phyloP scores from a whole-genome alignment of 2,797 vertebrate species.

The Hipposideros larvatus region DNA sequence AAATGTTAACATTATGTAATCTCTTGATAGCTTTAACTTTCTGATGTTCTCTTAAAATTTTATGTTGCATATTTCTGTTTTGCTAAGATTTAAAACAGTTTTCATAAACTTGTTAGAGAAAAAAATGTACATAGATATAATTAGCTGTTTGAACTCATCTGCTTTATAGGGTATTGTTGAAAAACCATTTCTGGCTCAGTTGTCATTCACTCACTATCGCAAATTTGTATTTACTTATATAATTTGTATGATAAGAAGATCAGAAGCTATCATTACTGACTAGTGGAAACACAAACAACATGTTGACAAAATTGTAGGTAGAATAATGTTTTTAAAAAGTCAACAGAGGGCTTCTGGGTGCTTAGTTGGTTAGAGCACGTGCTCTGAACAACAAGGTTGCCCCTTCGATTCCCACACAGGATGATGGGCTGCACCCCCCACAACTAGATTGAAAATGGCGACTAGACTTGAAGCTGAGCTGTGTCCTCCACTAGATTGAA shows the following conservation, averaged over 20 bases:
- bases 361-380: no score
- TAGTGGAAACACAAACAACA: not conserved
- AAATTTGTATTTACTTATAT: not conserved
- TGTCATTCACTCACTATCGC: not conserved
- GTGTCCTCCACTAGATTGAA: no score
- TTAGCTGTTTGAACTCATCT: not conserved
- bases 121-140: not conserved
- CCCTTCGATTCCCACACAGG: no score
- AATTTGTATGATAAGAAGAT: not conserved
- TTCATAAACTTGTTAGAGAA: not conserved
- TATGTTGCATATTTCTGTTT: not conserved
- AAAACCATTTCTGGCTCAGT: not conserved
- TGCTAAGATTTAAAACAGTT: not conserved
- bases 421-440: no score
- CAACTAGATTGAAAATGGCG: no score
- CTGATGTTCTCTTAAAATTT: not conserved
- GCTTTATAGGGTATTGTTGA: not conserved
- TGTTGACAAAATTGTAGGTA: not conserved
- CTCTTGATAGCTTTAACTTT: not conserved
- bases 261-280: not conserved
- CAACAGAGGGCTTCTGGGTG: no score
- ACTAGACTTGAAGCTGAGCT: no score
- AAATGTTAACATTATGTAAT: not conserved
- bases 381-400: no score
- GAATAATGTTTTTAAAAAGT: not conserved